phyloP scores from a whole-genome alignment of 1,140 invertebrate species.

The Octopus bimaculoides region DNA sequence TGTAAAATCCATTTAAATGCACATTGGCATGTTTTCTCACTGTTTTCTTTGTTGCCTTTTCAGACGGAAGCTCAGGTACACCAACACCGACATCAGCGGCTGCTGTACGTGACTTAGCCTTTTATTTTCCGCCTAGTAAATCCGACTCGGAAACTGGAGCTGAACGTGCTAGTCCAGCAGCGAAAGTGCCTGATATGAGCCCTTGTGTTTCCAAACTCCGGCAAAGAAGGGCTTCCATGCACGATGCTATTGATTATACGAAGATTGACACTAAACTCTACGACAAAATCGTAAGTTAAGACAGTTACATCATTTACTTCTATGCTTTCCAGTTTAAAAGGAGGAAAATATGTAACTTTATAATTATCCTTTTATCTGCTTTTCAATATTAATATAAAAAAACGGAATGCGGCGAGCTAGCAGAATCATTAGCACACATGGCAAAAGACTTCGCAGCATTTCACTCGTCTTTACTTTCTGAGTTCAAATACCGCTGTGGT shows the following conservation, averaged over 20 bases:
- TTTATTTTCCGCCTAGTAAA: constrained; percentile 33
- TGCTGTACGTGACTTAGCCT: constrained; percentile 36
- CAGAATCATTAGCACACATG: no score
- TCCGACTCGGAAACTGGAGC: constrained; percentile 10
- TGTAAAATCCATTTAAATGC: not conserved
- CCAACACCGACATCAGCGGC: constrained; percentile 35
- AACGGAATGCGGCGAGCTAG: no score
- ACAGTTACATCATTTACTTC: not conserved
- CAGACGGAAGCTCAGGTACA: constrained; percentile 43
- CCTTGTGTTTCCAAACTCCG: constrained; percentile 31
- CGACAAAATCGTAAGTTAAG: constrained; percentile 39
- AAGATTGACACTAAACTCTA: constrained; percentile 47
- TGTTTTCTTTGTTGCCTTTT: constrained; percentile 15
- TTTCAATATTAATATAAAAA: no score
- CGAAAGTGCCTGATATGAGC: constrained; percentile 27
- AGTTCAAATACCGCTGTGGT: no score
- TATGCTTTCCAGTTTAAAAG: no score
- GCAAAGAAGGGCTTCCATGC: constrained; percentile 44
- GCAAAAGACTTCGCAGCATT: no score
- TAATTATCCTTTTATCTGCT: no score
- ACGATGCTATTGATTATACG: constrained; percentile 46
- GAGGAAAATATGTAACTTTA: no score
- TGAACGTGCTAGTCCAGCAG: not conserved
- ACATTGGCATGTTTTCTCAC: not conserved
- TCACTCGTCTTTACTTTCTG: no score